Evolutionary conservation across 2,888 invertebrate genomes (phyloP).

Genomic region (Baronia brevicornis): DNA sequence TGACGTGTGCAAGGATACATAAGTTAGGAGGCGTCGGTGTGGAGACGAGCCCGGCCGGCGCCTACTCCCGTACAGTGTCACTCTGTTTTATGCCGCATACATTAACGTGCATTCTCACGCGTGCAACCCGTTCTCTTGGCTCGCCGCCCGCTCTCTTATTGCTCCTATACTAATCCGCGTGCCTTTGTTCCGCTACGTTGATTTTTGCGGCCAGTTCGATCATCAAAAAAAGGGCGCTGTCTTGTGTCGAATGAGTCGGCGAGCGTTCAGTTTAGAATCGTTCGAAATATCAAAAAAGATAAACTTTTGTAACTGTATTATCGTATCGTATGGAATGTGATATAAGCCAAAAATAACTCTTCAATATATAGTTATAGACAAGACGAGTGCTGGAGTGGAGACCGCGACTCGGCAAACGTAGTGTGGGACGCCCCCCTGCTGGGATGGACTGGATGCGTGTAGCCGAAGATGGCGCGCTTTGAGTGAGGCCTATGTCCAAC

Average conservation of each 20-base stretch:
- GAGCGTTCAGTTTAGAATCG: conserved; percentile 17
- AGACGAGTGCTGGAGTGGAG: too few relatives aligned
- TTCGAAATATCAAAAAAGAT: conserved; percentile 17
- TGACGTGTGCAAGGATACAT: conserved; percentile 39
- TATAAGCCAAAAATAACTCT: too few relatives aligned
- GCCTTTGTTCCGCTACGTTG: conserved; percentile 46
- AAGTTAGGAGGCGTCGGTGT: conserved; percentile 36
- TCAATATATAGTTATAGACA: too few relatives aligned
- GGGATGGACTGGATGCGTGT: too few relatives aligned
- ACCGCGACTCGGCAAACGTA: too few relatives aligned
- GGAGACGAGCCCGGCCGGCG: conserved; percentile 23
- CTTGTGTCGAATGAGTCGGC: conserved; percentile 39
- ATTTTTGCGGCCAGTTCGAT: conserved; percentile 49
- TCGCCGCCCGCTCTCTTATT: conserved; percentile 42
- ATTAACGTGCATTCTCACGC: conserved; percentile 57
- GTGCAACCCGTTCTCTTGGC: conserved; percentile 49
- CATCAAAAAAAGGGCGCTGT: conserved; percentile 48
- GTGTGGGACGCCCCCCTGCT: too few relatives aligned
- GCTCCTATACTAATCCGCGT: conserved; percentile 57
- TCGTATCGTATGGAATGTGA: conserved; percentile 13
- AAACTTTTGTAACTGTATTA: conserved; percentile 3
- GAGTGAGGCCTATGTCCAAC: too few relatives aligned
- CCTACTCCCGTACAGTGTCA: conserved; percentile 24
- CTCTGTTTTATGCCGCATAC: conserved; percentile 51
- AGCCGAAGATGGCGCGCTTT: too few relatives aligned